Conservation (phyloP, 1,140 invertebrate species). For the Zelostemma sp. region DNA sequence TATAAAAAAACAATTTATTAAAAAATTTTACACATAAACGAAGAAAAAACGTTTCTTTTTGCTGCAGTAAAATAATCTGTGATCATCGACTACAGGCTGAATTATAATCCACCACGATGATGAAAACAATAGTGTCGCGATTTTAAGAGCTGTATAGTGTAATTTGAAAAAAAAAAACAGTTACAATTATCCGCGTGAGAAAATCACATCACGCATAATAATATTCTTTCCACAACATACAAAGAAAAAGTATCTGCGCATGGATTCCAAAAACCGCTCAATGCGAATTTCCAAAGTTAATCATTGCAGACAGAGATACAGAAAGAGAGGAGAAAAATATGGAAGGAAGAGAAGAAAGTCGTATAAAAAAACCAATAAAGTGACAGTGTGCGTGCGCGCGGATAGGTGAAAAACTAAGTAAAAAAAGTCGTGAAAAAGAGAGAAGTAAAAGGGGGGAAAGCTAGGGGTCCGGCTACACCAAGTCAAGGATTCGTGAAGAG, state of each 20-base stretch:
- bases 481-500: slow-evolving; percentile 30
- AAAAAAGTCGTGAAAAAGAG: slow-evolving; percentile 41
- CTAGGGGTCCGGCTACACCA: slow-evolving; percentile 69
- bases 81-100: slow-evolving; percentile 19
- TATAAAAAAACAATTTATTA: slow-evolving; percentile 55
- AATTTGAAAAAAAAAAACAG: too few relatives aligned
- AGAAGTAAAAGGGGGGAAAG: slow-evolving; percentile 57
- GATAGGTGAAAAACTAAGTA: slow-evolving; percentile 32
- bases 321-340: too few relatives aligned
- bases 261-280: background rate
- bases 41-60: slow-evolving; percentile 30
- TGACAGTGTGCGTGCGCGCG: slow-evolving; percentile 9
- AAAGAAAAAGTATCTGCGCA: background rate
- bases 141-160: slow-evolving; percentile 9
- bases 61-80: slow-evolving; percentile 14
- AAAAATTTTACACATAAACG: slow-evolving; percentile 47
- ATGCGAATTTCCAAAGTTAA: background rate
- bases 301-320: slow-evolving; percentile 5
- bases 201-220: slow-evolving; percentile 45
- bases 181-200: slow-evolving; percentile 28
- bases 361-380: slow-evolving; percentile 4
- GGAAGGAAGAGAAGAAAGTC: slow-evolving; percentile 11
- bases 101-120: slow-evolving; percentile 12
- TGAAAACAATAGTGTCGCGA: slow-evolving; percentile 12
- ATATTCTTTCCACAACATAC: background rate